A percentile compares a stretch with the other conserved stretches of the same genome.
These are phyloP conservation scores for Blastomussa wellsi DNA, from an alignment of 92 coral and sea anemone species.

Conservation along the genomic window DNA sequence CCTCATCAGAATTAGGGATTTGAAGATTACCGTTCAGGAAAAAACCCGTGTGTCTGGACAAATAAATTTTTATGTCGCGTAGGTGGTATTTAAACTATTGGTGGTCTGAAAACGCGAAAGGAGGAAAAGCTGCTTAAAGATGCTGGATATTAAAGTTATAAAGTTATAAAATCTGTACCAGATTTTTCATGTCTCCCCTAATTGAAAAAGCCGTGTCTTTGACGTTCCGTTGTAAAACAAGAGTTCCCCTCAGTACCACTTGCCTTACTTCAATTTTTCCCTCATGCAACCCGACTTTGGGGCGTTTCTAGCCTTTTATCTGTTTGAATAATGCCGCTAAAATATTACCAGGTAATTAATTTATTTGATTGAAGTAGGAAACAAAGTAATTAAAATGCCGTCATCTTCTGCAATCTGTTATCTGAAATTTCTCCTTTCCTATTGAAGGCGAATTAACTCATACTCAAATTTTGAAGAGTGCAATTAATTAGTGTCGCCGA, in stretches of 20 bases:
- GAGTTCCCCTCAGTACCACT: not conserved
- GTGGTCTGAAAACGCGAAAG: not conserved
- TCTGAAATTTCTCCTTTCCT: not conserved
- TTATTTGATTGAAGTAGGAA: slow-evolving; percentile 10
- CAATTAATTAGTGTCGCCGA: not conserved
- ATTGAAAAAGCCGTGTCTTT: not conserved
- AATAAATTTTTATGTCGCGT: not conserved
- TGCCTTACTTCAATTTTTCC: not conserved
- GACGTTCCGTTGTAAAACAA: not conserved
- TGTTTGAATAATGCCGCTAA: not conserved
- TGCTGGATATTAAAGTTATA: too few relatives aligned
- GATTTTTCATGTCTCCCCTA: not conserved
- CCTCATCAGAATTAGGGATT: not conserved
- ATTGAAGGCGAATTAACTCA: not conserved
- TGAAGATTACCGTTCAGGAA: not conserved
- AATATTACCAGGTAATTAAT: not conserved
- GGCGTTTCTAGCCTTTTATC: not conserved
- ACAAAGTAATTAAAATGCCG: too few relatives aligned
- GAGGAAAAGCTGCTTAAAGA: not conserved
- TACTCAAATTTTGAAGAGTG: not conserved
- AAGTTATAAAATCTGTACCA: not conserved
- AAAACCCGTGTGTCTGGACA: not conserved
- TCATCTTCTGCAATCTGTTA: not conserved
- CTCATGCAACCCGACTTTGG: not conserved
- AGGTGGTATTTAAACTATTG: not conserved